Evolutionary conservation across 2,888 invertebrate species (phyloP).

Genomic region (Hetaerina titia): DNA sequence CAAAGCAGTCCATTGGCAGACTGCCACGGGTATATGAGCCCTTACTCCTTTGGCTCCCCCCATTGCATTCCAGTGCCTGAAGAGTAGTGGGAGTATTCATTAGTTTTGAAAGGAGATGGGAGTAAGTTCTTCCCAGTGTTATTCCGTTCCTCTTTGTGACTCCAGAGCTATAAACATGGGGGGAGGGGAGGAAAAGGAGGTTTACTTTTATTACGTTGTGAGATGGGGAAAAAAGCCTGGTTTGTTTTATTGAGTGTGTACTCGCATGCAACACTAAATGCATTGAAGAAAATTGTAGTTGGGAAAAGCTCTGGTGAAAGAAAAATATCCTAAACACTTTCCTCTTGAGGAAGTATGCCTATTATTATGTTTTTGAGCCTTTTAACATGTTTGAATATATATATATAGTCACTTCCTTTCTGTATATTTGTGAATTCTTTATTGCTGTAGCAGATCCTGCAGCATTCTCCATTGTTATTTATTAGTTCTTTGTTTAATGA

Average conservation of each 20-base stretch:
- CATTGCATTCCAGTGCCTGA: conserved; percentile 62
- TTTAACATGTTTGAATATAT: background rate
- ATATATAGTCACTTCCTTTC: background rate
- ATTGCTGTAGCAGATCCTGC: background rate
- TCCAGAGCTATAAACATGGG: background rate
- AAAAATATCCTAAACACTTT: background rate
- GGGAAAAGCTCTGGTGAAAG: background rate
- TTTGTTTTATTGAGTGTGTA: background rate
- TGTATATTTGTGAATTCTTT: background rate
- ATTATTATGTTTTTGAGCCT: background rate
- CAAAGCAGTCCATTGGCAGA: conserved; percentile 65
- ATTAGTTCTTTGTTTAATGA: background rate
- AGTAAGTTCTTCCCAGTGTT: background rate
- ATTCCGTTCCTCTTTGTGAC: conserved; percentile 35
- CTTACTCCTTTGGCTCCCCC: conserved; percentile 50
- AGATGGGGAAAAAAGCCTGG: background rate
- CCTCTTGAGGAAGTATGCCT: background rate
- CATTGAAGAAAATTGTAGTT: background rate
- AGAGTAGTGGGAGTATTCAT: conserved; percentile 49
- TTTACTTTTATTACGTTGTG: background rate
- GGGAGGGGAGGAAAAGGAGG: background rate
- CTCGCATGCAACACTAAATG: background rate
- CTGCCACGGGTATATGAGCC: conserved; percentile 65
- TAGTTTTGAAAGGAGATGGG: background rate
- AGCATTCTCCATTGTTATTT: conserved; percentile 8